These are phyloP conservation scores for Plecotus auritus DNA, from an alignment of 2,113 vertebrate species.

Conservation along the genomic window DNA sequence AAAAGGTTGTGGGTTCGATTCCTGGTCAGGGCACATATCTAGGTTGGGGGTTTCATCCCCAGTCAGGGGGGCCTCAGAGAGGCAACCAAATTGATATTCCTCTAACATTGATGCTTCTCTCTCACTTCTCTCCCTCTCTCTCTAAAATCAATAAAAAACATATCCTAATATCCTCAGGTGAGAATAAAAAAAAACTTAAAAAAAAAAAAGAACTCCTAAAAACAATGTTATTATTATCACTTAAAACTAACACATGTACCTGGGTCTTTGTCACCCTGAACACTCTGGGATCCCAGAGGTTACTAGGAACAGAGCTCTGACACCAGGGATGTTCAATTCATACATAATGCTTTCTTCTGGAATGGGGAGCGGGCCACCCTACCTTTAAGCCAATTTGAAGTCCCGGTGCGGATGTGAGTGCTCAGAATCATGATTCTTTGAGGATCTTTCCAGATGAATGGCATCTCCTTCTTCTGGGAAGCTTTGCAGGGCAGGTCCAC, in stretches of 20 bases:
- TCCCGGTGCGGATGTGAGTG: accelerated
- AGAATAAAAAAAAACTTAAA: background rate
- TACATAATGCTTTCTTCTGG: background rate
- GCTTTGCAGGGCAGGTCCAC: conserved; percentile 28
- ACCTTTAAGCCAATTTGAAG: background rate
- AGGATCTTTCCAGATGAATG: background rate
- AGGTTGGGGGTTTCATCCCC: background rate
- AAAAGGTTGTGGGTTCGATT: background rate
- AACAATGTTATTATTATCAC: background rate
- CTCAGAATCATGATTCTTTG: background rate
- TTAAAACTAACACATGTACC: background rate
- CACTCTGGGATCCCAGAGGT: background rate
- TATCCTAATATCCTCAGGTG: background rate
- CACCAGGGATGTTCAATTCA: background rate
- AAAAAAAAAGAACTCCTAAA: background rate
- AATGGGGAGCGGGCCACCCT: background rate
- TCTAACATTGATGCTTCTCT: background rate
- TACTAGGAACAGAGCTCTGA: background rate
- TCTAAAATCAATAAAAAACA: background rate
- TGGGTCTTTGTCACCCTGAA: background rate
- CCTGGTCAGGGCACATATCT: background rate
- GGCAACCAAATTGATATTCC: background rate
- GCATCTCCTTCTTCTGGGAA: accelerated
- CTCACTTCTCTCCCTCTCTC: background rate
- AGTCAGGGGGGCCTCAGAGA: background rate